Percentiles rank a stretch among this genome's conserved stretches.
phyloP scores from a whole-genome alignment of 2,113 vertebrate species.

The Callithrix jacchus region DNA sequence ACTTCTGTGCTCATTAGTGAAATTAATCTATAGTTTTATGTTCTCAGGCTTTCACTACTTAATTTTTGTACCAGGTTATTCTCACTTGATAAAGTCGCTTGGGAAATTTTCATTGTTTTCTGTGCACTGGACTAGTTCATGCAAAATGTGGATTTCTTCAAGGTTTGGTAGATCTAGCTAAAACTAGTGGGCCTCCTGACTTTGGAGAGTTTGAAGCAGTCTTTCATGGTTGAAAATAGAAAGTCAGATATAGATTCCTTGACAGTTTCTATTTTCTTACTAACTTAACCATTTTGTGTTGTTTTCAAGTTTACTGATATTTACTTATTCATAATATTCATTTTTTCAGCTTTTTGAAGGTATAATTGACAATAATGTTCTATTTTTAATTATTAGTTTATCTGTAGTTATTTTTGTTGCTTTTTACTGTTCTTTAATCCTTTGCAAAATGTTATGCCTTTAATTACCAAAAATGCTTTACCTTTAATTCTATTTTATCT shows the following conservation, averaged over 20 bases:
- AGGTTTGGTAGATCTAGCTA: background rate
- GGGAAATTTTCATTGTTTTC: background rate
- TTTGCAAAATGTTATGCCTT: background rate
- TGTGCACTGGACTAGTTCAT: background rate
- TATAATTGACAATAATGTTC: background rate
- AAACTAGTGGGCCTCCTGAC: background rate
- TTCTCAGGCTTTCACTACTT: background rate
- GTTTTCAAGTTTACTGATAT: background rate
- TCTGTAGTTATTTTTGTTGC: background rate
- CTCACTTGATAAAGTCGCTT: background rate
- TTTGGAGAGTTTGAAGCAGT: background rate
- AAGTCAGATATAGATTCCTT: background rate
- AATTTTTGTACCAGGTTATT: background rate
- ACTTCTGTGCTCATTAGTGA: background rate
- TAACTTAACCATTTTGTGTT: background rate
- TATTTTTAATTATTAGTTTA: conserved; percentile 8
- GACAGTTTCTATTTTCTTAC: background rate
- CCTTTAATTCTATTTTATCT: background rate
- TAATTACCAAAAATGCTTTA: background rate
- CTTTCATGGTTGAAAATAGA: background rate
- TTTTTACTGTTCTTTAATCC: background rate
- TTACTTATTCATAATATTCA: background rate
- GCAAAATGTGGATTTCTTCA: background rate
- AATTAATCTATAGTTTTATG: background rate
- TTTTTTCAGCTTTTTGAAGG: background rate